phyloP scores from a whole-genome alignment of 2,797 vertebrate species.

The Kryptolebias ocellatus region DNA sequence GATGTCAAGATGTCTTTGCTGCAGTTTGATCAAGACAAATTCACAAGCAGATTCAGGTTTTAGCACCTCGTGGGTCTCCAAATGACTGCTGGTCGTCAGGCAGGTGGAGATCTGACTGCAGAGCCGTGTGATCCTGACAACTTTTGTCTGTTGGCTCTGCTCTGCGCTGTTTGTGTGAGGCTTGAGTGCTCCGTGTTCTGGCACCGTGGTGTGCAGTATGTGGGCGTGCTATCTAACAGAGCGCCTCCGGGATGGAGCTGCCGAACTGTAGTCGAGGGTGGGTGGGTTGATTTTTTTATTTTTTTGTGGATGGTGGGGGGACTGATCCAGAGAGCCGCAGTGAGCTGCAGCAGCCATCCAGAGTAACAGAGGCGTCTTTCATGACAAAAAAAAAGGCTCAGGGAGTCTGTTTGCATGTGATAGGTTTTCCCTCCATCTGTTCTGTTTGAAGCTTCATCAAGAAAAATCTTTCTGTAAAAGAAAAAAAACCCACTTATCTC shows the following conservation, averaged over 20 bases:
- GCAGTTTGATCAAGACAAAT: slow-evolving; percentile 17
- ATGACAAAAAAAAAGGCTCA: slow-evolving; percentile 38
- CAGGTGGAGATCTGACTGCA: slow-evolving; percentile 56
- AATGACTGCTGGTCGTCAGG: slow-evolving; percentile 39
- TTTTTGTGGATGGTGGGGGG: not conserved
- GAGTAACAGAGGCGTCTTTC: slow-evolving; percentile 59
- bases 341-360: slow-evolving; percentile 53
- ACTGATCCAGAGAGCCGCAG: slow-evolving; percentile 40
- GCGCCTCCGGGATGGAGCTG: slow-evolving; percentile 65
- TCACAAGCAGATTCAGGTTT: slow-evolving; percentile 24
- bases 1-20: slow-evolving; percentile 20
- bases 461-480: slow-evolving; percentile 17
- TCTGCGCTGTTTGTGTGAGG: slow-evolving; percentile 56
- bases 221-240: slow-evolving; percentile 72
- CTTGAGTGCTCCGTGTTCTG: slow-evolving; percentile 68
- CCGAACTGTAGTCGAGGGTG: slow-evolving; percentile 60
- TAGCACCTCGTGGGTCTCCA: slow-evolving; percentile 10
- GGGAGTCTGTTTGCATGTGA: slow-evolving; percentile 59
- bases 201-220: slow-evolving; percentile 61
- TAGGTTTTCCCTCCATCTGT: slow-evolving; percentile 57
- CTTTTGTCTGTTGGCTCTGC: slow-evolving; percentile 60
- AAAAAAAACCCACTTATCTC: slow-evolving; percentile 27
- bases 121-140: slow-evolving; percentile 53
- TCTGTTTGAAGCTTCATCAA: slow-evolving; percentile 53
- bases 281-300: slow-evolving; percentile 33